A percentile compares a stretch with the other conserved stretches of the same genome.
These are phyloP conservation scores for Pomacea canaliculata DNA, from an alignment of 2,888 invertebrate genomes.

Conservation along the genomic window DNA sequence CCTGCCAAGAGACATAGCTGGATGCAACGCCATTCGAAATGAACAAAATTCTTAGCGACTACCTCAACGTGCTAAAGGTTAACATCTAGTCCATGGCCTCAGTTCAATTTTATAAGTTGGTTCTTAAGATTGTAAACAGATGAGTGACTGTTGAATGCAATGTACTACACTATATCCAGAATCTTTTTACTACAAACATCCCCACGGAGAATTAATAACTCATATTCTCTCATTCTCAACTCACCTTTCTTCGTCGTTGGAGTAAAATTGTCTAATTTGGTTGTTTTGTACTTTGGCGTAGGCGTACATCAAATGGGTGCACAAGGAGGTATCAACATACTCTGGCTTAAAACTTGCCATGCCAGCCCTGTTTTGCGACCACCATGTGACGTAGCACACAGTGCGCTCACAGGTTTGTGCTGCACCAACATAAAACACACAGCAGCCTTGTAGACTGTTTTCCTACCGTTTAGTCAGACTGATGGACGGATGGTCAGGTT, in stretches of 20 bases:
- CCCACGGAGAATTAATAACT: constrained; percentile 13
- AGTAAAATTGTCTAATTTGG: constrained; percentile 90
- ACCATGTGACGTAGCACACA: constrained; percentile 95
- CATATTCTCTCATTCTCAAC: constrained; percentile 37
- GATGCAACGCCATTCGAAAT: neutral
- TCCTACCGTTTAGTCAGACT: too few species aligned
- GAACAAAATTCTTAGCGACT: too few species aligned
- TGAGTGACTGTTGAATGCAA: too few species aligned
- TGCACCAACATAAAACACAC: neutral
- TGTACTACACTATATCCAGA: too few species aligned
- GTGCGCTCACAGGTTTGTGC: constrained; percentile 81
- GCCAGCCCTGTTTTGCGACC: constrained; percentile 96
- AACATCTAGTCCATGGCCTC: too few species aligned
- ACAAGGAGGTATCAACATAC: constrained; percentile 93
- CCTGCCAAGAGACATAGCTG: constrained; percentile 35
- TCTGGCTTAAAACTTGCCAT: constrained; percentile 92
- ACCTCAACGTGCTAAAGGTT: too few species aligned
- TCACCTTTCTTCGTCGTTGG: constrained; percentile 82
- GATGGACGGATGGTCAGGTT: too few species aligned
- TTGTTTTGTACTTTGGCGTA: constrained; percentile 98
- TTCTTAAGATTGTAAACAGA: too few species aligned
- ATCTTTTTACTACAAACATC: too few species aligned
- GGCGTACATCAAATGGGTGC: constrained; percentile 97
- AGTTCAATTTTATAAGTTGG: too few species aligned
- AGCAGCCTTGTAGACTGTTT: too few species aligned